A percentile compares a stretch with the other conserved stretches of the same genome.
These are phyloP conservation scores for Oryctes rhinoceros DNA, from an alignment of 1,140 invertebrate species.

Conservation along the genomic window DNA sequence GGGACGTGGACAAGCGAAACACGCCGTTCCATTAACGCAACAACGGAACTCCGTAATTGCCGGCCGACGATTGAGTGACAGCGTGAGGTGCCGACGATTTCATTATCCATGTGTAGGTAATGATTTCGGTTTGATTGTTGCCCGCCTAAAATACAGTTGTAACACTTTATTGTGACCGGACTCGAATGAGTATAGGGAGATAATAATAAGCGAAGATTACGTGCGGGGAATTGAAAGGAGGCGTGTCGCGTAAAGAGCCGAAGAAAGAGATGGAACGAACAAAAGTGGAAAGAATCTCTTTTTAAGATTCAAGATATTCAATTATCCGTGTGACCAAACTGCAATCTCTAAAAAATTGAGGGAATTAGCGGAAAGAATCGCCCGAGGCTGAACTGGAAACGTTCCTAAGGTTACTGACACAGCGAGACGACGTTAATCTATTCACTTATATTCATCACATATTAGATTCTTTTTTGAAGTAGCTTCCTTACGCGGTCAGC, in stretches of 20 bases:
- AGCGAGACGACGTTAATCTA: too few relatives aligned
- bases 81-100: constrained; percentile 25
- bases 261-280: not conserved
- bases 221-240: not conserved
- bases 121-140: constrained; percentile 19
- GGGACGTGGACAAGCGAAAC: not conserved
- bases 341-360: too few relatives aligned
- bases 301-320: too few relatives aligned
- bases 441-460: too few relatives aligned
- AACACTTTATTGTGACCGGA: constrained; percentile 9
- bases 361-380: too few relatives aligned
- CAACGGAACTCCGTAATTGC: constrained; percentile 18
- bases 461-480: too few relatives aligned
- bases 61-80: constrained; percentile 11
- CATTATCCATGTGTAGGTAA: constrained; percentile 34
- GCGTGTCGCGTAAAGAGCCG: not conserved
- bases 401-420: too few relatives aligned
- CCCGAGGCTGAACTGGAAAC: too few relatives aligned
- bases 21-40: constrained; percentile 25
- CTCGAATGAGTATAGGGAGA: not conserved
- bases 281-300: too few relatives aligned
- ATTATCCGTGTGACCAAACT: too few relatives aligned
- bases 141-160: constrained; percentile 7
- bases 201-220: constrained; percentile 16
- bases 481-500: too few relatives aligned